Conservation (phyloP, 2,888 invertebrate species). For the Craniophora ligustri region DNA sequence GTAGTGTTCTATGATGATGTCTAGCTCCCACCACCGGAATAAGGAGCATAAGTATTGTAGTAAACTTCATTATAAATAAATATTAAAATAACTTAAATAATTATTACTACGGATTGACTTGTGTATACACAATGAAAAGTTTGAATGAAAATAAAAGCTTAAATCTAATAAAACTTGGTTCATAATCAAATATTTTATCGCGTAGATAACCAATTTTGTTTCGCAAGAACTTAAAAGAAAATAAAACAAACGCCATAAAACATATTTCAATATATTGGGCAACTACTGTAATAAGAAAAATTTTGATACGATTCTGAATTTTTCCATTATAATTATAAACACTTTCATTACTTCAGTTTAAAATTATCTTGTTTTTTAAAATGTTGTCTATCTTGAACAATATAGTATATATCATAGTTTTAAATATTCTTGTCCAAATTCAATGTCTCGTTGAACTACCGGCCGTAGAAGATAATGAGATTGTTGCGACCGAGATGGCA, state of each 20-base stretch:
- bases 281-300: slow-evolving; percentile 27
- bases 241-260: slow-evolving; percentile 44
- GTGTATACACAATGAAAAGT: slow-evolving; percentile 26
- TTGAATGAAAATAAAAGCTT: slow-evolving; percentile 15
- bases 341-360: slow-evolving; percentile 11
- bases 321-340: slow-evolving; percentile 22
- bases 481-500: slow-evolving; percentile 55
- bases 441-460: slow-evolving; percentile 57
- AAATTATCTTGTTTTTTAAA: slow-evolving; percentile 16
- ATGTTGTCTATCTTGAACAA: slow-evolving; percentile 46
- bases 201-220: slow-evolving; percentile 18
- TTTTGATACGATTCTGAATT: slow-evolving; percentile 15
- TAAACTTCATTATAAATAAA: slow-evolving; percentile 27
- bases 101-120: slow-evolving; percentile 32
- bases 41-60: slow-evolving; percentile 23
- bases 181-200: slow-evolving; percentile 14
- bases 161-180: slow-evolving; percentile 3
- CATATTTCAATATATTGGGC: slow-evolving; percentile 44
- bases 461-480: slow-evolving; percentile 54
- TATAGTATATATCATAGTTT: slow-evolving; percentile 42
- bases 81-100: slow-evolving; percentile 37
- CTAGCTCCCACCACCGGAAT: slow-evolving; percentile 39
- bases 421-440: slow-evolving; percentile 26
- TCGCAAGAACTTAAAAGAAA: slow-evolving; percentile 13
- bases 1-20: slow-evolving; percentile 43